Evolutionary conservation across 2,888 invertebrate species (phyloP).

Genomic region (Stratiomys singularior): DNA sequence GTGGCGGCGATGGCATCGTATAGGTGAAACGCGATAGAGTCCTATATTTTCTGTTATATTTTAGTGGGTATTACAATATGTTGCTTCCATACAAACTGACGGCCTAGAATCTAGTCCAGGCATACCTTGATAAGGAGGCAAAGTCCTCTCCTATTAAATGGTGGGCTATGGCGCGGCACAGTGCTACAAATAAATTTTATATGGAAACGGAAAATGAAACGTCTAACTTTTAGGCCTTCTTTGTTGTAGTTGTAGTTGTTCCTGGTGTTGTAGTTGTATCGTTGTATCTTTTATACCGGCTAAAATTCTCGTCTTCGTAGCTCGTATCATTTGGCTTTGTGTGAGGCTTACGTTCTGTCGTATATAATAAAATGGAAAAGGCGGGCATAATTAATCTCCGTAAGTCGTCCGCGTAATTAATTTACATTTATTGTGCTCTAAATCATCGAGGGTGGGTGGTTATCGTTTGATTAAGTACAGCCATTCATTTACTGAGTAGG

Average conservation of each 20-base stretch:
- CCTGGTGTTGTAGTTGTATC: no score
- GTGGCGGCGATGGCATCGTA: constrained; percentile 8
- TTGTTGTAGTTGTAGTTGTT: constrained; percentile 16
- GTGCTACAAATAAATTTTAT: constrained; percentile 43
- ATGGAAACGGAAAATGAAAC: constrained; percentile 39
- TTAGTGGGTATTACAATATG: constrained; percentile 3
- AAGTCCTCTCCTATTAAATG: constrained; percentile 26
- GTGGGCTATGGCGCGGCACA: constrained; percentile 14
- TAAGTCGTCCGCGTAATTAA: constrained; percentile 56
- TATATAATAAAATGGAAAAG: constrained; percentile 53
- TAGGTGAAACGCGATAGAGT: constrained; percentile 14
- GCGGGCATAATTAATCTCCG: constrained; percentile 56
- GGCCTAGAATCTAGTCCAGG: constrained; percentile 19
- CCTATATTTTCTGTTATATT: constrained; percentile 10
- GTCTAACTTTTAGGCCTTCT: constrained; percentile 43
- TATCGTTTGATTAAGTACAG: constrained; percentile 56
- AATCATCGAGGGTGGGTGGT: constrained; percentile 56
- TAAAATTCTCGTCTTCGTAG: background rate
- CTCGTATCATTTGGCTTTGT: constrained; percentile 15
- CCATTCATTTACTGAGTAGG: constrained; percentile 52
- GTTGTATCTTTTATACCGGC: no score
- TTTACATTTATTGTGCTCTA: constrained; percentile 56
- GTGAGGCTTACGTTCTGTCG: constrained; percentile 42
- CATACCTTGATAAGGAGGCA: constrained; percentile 31
- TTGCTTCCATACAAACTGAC: constrained; percentile 7